Base-by-base conservation (phyloP, 1,140 invertebrate genomes). In the Caenorhabditis latens region DNA sequence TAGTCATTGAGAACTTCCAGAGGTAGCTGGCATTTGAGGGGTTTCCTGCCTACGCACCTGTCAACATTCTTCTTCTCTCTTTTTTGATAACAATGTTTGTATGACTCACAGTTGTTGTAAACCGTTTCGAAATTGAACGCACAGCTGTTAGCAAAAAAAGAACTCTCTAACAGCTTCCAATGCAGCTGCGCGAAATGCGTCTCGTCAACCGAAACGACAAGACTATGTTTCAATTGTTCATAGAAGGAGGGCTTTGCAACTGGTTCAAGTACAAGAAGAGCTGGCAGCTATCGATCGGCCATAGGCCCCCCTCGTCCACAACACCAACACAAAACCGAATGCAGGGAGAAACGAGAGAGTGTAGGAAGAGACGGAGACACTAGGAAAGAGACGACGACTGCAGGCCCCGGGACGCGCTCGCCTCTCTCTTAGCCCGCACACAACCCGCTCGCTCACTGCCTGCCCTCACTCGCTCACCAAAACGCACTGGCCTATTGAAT, bases 191-290 rank as follows among this genome's bases (percentile, higher is more conserved):
- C 19, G 19, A 58, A 19, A n/a, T 7, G 13, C 14, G 6, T 19
- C 55, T 19, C 55, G n/a, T 53, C 16, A 53, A 53, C 32, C 32
- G 4, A 53, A 9, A n/a, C 61, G 32, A 21, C 21, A 65, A 40
- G 32, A 16, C 61, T 32, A 24, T 65, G 32, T 65, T 65, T 65
- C 61, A 65, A 65, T 71, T 71, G 42, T 46, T 71, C 65, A 3
- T 46, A 46, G n/a, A 71, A 71, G 65, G 43, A 46, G 63, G 32
- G 63, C 42, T 13, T 48, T 46, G 21, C 71, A 79, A 79, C 71
- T 79, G 71, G 71, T 79, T 79, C 71, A 48, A 79, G 46, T 79
- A 79, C 71, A 79, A 79, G 71, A 79, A 79, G 71, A 79, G 71
- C 71, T 79, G 46, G 46, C 71, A 50, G 71, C n/a, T 24, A 79